Evolutionary conservation across 2,113 vertebrate species (phyloP).

Genomic region (Rhinolophus sinicus): DNA sequence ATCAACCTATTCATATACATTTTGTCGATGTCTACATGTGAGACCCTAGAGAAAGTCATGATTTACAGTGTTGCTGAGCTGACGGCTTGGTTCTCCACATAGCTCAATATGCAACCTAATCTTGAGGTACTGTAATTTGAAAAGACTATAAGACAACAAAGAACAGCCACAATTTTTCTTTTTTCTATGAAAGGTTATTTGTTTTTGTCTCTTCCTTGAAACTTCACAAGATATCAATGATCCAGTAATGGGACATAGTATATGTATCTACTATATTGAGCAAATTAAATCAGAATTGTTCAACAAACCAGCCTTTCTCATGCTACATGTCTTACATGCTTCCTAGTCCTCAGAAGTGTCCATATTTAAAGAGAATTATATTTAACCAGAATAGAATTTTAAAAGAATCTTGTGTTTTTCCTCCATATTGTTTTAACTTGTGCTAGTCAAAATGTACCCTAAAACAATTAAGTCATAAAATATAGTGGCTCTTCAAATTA

Average conservation of each 20-base stretch:
- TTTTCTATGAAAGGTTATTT: background rate
- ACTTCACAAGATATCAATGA: background rate
- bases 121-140: background rate
- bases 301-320: background rate
- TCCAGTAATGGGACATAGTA: background rate
- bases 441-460: slow-evolving; percentile 62
- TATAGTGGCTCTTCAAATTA: slow-evolving; percentile 76
- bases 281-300: slow-evolving; percentile 1
- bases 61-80: background rate
- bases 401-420: slow-evolving; percentile 67
- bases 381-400: slow-evolving; percentile 58
- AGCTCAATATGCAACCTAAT: too few relatives aligned
- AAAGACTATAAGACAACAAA: background rate
- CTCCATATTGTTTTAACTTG: slow-evolving; percentile 74
- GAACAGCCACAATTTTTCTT: background rate
- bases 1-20: background rate
- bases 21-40: background rate
- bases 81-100: background rate
- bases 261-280: background rate
- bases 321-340: background rate
- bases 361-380: slow-evolving; percentile 36
- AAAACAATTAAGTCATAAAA: slow-evolving; percentile 72
- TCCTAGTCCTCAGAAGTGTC: slow-evolving; percentile 16
- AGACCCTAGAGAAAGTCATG: background rate
- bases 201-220: background rate